phyloP scores from a whole-genome alignment of 2,113 vertebrate genomes.

The Pollimyrus isidori region DNA sequence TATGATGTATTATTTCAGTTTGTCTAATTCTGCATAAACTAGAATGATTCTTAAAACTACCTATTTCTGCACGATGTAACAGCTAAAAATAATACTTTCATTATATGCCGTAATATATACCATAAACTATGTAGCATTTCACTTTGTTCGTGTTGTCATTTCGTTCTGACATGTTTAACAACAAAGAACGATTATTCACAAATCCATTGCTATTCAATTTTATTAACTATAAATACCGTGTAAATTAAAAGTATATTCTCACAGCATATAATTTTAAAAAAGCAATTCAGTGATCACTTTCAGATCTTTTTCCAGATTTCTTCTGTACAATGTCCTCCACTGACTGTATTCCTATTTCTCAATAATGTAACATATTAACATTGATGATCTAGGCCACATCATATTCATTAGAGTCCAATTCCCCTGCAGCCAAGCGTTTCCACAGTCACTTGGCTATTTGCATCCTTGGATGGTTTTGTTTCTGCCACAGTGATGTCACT shows the following conservation, averaged over 20 bases:
- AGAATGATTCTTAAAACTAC: not conserved
- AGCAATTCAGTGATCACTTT: not conserved
- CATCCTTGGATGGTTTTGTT: not conserved
- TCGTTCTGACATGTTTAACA: not conserved
- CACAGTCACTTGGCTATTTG: not conserved
- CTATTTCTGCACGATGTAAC: not conserved
- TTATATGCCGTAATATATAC: not conserved
- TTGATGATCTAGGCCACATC: not conserved
- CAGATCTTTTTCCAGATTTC: not conserved
- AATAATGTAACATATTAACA: not conserved
- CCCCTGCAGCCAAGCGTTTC: slow-evolving; percentile 3
- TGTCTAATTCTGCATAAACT: not conserved
- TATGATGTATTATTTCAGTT: not conserved
- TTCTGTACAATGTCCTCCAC: not conserved
- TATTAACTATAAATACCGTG: not conserved
- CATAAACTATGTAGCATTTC: not conserved
- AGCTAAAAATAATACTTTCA: not conserved
- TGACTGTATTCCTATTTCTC: not conserved
- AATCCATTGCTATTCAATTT: not conserved
- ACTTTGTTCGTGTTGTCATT: not conserved
- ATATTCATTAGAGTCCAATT: not conserved
- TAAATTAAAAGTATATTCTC: not conserved
- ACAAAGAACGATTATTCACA: not conserved
- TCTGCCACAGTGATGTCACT: not conserved
- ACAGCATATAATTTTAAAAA: not conserved